Conservation (phyloP, 2,113 vertebrate species). For the Columba janthina region DNA sequence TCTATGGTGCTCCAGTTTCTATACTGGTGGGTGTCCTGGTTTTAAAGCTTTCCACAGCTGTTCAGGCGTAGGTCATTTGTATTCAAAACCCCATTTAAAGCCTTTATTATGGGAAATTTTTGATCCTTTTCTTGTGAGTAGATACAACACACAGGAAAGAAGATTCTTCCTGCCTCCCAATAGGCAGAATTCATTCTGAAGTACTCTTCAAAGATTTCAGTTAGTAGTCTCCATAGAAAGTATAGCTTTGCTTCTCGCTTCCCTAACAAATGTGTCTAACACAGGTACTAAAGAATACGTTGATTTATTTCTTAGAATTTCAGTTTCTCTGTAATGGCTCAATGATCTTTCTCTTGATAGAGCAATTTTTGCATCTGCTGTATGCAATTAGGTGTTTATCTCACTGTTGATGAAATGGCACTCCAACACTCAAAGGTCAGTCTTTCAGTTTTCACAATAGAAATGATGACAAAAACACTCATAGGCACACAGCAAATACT, state of each 20-base stretch:
- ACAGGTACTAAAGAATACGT: not conserved
- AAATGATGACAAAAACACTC: not conserved
- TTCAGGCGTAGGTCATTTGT: not conserved
- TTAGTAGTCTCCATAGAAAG: not conserved
- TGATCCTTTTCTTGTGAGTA: not conserved
- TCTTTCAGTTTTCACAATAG: slow-evolving; percentile 3
- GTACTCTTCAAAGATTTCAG: not conserved
- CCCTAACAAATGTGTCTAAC: not conserved
- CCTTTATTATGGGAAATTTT: not conserved
- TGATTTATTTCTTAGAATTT: not conserved
- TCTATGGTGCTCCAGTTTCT: not conserved
- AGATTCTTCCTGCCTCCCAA: not conserved
- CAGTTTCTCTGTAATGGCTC: not conserved
- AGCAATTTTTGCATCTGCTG: not conserved
- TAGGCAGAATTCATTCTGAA: not conserved
- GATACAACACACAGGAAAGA: not conserved
- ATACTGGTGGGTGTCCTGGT: not conserved
- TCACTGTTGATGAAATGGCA: not conserved
- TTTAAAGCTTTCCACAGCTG: not conserved
- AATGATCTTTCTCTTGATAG: not conserved
- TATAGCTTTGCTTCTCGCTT: not conserved
- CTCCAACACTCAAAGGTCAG: not conserved
- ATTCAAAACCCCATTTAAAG: not conserved
- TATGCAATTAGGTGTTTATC: not conserved
- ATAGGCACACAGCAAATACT: not conserved